These are phyloP conservation scores for Condylostylus longicornis DNA, from an alignment of 1,140 invertebrate species.

Conservation along the genomic window DNA sequence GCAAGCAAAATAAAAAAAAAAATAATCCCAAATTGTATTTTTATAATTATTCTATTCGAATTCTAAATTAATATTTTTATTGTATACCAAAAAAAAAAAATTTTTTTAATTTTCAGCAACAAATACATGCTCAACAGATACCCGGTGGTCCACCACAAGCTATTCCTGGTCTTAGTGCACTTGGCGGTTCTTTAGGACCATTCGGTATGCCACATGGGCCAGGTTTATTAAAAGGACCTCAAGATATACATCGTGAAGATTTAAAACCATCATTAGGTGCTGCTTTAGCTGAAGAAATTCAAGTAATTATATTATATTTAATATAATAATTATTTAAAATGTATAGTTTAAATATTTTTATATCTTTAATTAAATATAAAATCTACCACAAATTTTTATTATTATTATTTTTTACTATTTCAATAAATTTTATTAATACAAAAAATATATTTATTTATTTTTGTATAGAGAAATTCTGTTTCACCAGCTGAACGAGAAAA, in stretches of 20 bases:
- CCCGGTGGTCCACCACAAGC: conserved; percentile 31
- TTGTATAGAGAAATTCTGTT: conserved; percentile 56
- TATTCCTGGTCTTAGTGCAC: conserved; percentile 26
- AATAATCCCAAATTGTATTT: neutral
- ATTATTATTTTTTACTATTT: neutral
- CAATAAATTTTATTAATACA: neutral
- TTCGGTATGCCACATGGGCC: conserved; percentile 30
- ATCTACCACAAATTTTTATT: neutral
- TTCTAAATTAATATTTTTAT: neutral
- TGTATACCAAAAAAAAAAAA: neutral
- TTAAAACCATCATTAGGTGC: conserved; percentile 31
- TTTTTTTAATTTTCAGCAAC: conserved; percentile 32
- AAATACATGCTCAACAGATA: conserved; percentile 35
- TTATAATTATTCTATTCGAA: neutral
- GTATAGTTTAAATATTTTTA: neutral
- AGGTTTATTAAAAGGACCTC: conserved; percentile 29
- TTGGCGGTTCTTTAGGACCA: conserved; percentile 26
- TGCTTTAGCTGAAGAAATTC: conserved; percentile 28
- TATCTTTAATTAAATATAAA: neutral
- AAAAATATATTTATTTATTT: neutral
- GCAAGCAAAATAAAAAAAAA: neutral
- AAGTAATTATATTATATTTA: conserved; percentile 15
- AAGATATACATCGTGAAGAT: conserved; percentile 30
- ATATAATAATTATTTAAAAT: neutral
- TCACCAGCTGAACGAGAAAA: conserved; percentile 82